These are phyloP conservation scores for Chelonus insularis DNA, from an alignment of 1,140 invertebrate genomes.

Conservation along the genomic window DNA sequence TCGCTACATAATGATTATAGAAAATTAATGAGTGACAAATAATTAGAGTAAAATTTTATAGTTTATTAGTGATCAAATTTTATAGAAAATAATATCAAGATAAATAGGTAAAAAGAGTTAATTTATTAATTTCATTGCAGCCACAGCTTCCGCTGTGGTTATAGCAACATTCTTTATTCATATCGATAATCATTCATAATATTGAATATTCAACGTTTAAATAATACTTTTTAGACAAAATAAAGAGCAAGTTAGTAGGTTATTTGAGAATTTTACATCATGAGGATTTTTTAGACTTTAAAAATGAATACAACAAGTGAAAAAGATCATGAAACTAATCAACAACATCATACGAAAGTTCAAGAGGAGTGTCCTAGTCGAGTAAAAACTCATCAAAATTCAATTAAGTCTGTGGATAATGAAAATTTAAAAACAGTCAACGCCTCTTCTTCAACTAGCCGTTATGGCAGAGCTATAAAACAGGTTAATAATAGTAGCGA, in stretches of 20 bases:
- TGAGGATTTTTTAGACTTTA: background rate
- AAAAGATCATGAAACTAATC: background rate
- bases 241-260: background rate
- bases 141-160: too few species aligned
- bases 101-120: too few species aligned
- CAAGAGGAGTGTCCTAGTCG: background rate
- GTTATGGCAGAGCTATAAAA: constrained; percentile 16
- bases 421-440: background rate
- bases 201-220: background rate
- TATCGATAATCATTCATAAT: too few species aligned
- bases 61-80: too few species aligned
- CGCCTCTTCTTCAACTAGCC: background rate
- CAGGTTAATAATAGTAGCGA: constrained; percentile 11
- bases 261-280: background rate
- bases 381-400: background rate
- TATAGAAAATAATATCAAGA: too few species aligned
- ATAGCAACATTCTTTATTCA: too few species aligned
- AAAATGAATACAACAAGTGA: constrained; percentile 2
- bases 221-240: background rate
- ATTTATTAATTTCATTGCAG: background rate
- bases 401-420: background rate
- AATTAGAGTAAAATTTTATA: background rate
- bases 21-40: background rate
- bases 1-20: constrained; percentile 7
- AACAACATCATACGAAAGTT: background rate